Percentiles rank a stretch among this genome's conserved stretches.
Evolutionary conservation across 2,888 invertebrate species (phyloP).

Genomic region (Flexamia atlantica): DNA sequence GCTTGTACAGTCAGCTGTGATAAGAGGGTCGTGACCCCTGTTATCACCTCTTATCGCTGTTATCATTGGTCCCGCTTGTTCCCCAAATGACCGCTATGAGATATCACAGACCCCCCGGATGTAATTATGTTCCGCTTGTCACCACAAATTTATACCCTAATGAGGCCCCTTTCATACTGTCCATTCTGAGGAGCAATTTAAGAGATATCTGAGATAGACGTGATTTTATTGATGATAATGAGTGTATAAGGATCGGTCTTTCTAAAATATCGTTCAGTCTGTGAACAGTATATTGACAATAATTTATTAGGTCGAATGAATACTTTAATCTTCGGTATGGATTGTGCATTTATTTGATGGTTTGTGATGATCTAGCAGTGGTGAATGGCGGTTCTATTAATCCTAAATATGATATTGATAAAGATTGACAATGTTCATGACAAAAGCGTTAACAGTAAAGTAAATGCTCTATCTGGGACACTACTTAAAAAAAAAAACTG

Average conservation of each 20-base stretch:
- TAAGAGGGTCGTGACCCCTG: conserved; percentile 10
- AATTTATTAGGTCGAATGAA: no score
- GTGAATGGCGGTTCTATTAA: not conserved
- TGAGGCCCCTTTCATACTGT: not conserved
- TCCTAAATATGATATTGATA: no score
- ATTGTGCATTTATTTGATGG: not conserved
- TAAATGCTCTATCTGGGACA: no score
- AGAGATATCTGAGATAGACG: not conserved
- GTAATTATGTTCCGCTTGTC: conserved; percentile 21
- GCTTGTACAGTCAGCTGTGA: conserved; percentile 20
- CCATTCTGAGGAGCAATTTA: not conserved
- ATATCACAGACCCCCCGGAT: conserved; percentile 22
- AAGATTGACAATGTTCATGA: no score
- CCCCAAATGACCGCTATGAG: conserved; percentile 13
- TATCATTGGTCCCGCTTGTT: conserved; percentile 21
- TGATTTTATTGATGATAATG: not conserved
- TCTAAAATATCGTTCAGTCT: no score
- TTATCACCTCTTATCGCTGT: conserved; percentile 10
- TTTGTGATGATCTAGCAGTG: not conserved
- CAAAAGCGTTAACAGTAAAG: no score
- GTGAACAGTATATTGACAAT: no score
- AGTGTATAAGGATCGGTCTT: not conserved
- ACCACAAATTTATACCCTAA: conserved; percentile 25
- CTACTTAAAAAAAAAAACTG: no score
- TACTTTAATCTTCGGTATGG: no score